Evolutionary conservation across 2,797 vertebrate genomes (phyloP).

Genomic region (Trichosurus vulpecula): DNA sequence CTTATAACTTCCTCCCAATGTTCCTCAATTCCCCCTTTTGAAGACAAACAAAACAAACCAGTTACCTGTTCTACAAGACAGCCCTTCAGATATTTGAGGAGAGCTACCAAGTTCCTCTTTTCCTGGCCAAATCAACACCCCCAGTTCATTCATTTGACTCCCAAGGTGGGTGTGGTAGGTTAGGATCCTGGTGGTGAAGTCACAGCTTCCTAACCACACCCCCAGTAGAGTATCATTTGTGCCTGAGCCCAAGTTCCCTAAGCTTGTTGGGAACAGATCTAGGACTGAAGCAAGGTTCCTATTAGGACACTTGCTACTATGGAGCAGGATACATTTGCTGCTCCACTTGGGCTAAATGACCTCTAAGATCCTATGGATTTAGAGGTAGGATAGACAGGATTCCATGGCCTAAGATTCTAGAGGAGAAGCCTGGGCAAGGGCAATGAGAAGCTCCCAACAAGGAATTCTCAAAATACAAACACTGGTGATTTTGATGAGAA

Average conservation of each 20-base stretch:
- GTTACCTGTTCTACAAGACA: neutral
- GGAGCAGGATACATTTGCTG: neutral
- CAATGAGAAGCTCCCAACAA: neutral
- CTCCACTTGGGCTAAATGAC: neutral
- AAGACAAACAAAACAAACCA: neutral
- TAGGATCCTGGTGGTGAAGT: neutral
- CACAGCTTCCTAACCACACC: neutral
- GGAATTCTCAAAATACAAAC: neutral
- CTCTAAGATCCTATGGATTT: neutral
- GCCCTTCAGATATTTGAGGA: neutral
- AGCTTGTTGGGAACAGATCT: neutral
- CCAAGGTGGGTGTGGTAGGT: neutral
- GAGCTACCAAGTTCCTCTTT: neutral
- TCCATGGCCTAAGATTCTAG: neutral
- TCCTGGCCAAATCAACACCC: neutral
- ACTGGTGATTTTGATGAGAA: neutral
- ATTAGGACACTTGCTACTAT: neutral
- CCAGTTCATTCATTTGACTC: neutral
- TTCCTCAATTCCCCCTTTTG: neutral
- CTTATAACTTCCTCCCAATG: neutral
- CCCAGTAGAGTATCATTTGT: neutral
- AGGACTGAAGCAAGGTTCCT: neutral
- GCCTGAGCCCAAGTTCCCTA: neutral
- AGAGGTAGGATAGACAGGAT: neutral
- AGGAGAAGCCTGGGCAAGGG: neutral